phyloP scores from a whole-genome alignment of 2,797 vertebrate species.

The Taenioides sp. region DNA sequence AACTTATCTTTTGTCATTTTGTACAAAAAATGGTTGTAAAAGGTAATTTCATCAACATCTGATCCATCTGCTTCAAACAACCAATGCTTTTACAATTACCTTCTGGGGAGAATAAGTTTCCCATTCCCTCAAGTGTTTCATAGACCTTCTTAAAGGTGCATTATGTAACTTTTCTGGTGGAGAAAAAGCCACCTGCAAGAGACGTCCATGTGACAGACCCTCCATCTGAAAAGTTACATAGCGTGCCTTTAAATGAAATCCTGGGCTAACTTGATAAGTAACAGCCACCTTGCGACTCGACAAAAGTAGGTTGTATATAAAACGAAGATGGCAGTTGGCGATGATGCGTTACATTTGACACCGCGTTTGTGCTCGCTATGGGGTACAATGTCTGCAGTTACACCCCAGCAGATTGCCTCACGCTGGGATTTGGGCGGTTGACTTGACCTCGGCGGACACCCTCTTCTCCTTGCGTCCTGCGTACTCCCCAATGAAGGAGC shows the following conservation, averaged over 20 bases:
- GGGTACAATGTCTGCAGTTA: slow-evolving; percentile 55
- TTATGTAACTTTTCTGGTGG: no score
- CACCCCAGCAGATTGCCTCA: slow-evolving; percentile 67
- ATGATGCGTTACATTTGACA: slow-evolving; percentile 72
- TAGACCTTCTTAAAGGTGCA: slow-evolving; percentile 1
- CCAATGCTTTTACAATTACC: not conserved
- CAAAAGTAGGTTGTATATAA: slow-evolving; percentile 67
- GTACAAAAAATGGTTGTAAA: not conserved
- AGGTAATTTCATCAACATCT: not conserved
- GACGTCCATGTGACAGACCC: no score
- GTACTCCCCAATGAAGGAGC: slow-evolving; percentile 97
- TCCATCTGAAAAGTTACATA: no score
- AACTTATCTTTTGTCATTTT: not conserved
- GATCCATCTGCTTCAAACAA: not conserved
- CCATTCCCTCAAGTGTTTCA: not conserved
- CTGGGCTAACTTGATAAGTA: slow-evolving; percentile 26
- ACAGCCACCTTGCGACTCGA: slow-evolving; percentile 68
- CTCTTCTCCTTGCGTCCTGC: slow-evolving; percentile 87
- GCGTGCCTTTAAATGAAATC: not conserved
- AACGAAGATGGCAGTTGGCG: slow-evolving; percentile 72
- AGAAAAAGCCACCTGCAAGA: no score
- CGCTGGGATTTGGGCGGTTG: slow-evolving; percentile 70
- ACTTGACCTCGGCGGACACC: slow-evolving; percentile 85
- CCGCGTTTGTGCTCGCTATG: slow-evolving; percentile 56
- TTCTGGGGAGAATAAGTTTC: not conserved